Conservation (phyloP, 2,797 vertebrate genomes). For the Pipistrellus pygmaeus region DNA sequence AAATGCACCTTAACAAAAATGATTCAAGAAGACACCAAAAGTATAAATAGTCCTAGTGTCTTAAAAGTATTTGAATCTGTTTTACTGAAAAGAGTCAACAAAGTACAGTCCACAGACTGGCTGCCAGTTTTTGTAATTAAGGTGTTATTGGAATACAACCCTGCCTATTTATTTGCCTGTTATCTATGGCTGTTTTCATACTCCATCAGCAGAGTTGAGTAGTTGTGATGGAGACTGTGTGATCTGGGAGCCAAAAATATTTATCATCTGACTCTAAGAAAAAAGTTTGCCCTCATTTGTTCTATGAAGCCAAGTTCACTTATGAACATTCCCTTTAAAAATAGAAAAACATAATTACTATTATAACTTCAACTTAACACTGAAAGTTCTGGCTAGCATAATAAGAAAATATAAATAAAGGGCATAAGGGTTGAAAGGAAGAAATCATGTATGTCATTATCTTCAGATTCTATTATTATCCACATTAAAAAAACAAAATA, state of each 20-base stretch:
- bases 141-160: background rate
- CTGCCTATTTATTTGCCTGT: background rate
- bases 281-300: background rate
- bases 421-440: background rate
- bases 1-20: constrained; percentile 12
- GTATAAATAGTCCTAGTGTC: background rate
- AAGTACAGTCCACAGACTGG: background rate
- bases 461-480: background rate
- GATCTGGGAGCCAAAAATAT: background rate
- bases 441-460: background rate
- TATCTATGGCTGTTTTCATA: background rate
- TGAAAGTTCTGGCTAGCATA: background rate
- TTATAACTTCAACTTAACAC: constrained; percentile 3
- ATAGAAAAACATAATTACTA: background rate
- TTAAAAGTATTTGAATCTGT: background rate
- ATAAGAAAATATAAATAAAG: background rate
- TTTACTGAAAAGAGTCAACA: background rate
- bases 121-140: background rate
- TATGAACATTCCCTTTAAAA: background rate
- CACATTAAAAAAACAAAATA: background rate
- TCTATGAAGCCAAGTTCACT: background rate
- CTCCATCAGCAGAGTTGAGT: background rate
- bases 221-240: background rate
- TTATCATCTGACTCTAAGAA: background rate
- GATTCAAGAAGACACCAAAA: background rate